A percentile compares a stretch with the other conserved stretches of the same genome.
phyloP scores from a whole-genome alignment of 2,113 vertebrate species.

The Otocyon megalotis region DNA sequence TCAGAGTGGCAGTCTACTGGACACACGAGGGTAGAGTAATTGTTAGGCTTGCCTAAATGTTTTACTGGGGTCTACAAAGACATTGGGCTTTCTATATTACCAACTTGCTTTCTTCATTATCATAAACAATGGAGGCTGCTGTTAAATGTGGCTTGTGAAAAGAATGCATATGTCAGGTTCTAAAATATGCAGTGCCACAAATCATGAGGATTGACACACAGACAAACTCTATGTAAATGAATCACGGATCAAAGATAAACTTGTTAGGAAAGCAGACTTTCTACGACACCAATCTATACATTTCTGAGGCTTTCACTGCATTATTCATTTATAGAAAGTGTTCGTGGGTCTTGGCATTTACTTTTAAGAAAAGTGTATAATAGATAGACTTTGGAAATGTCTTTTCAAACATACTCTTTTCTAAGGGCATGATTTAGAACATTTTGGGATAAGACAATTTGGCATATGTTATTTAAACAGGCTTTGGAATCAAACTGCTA shows the following conservation, averaged over 20 bases:
- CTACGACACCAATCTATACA: conserved; percentile 69
- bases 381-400: conserved; percentile 41
- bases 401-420: conserved; percentile 51
- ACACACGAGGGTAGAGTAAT: neutral
- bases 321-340: conserved; percentile 80
- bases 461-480: conserved; percentile 1
- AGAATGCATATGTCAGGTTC: conserved; percentile 72
- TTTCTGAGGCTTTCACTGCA: conserved; percentile 77
- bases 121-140: conserved; percentile 40
- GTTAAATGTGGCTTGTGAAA: conserved; percentile 65
- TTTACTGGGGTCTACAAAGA: neutral
- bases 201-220: conserved; percentile 70
- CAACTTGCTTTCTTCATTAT: conserved; percentile 12
- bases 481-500: neutral
- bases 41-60: neutral
- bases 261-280: conserved; percentile 71
- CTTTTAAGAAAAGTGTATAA: conserved; percentile 66
- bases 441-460: conserved; percentile 57
- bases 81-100: conserved; percentile 9
- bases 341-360: conserved; percentile 67
- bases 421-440: conserved; percentile 25
- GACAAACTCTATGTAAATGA: conserved; percentile 78
- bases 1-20: neutral
- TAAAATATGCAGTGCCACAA: conserved; percentile 79
- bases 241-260: conserved; percentile 76